These are phyloP conservation scores for Phalera bucephala DNA, from an alignment of 2,888 invertebrate genomes.

Conservation along the genomic window DNA sequence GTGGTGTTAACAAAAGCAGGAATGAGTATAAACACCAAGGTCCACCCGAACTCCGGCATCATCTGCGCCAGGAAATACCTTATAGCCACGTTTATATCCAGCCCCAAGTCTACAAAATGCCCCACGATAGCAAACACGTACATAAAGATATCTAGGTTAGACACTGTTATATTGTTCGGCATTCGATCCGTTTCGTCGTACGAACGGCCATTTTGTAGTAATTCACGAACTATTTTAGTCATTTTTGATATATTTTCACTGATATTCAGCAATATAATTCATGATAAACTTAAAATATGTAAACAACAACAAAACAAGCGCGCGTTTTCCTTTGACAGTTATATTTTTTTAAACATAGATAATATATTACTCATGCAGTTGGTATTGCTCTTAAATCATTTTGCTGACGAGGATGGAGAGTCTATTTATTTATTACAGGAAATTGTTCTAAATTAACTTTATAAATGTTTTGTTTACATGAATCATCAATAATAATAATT, in stretches of 20 bases:
- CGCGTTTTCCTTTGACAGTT: neutral
- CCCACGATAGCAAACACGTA: constrained; percentile 86
- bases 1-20: constrained; percentile 90
- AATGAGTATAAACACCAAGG: constrained; percentile 86
- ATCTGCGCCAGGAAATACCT: constrained; percentile 82
- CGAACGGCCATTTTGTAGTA: constrained; percentile 60
- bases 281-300: neutral
- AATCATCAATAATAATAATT: too few relatives aligned
- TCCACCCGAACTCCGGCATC: constrained; percentile 86
- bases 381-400: too few relatives aligned
- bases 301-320: neutral
- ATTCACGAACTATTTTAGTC: constrained; percentile 55
- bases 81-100: constrained; percentile 88
- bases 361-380: too few relatives aligned
- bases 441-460: too few relatives aligned
- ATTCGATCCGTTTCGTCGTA: constrained; percentile 84
- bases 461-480: too few relatives aligned
- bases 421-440: too few relatives aligned
- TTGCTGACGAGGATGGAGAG: too few relatives aligned
- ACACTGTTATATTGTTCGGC: constrained; percentile 82
- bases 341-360: too few relatives aligned
- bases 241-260: constrained; percentile 36
- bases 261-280: constrained; percentile 4
- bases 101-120: constrained; percentile 86
- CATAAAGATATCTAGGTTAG: constrained; percentile 85